A percentile compares a stretch with the other conserved stretches of the same genome.
These are phyloP conservation scores for Puffinus mauretanicus DNA, from an alignment of 2,113 vertebrate genomes.

Conservation along the genomic window DNA sequence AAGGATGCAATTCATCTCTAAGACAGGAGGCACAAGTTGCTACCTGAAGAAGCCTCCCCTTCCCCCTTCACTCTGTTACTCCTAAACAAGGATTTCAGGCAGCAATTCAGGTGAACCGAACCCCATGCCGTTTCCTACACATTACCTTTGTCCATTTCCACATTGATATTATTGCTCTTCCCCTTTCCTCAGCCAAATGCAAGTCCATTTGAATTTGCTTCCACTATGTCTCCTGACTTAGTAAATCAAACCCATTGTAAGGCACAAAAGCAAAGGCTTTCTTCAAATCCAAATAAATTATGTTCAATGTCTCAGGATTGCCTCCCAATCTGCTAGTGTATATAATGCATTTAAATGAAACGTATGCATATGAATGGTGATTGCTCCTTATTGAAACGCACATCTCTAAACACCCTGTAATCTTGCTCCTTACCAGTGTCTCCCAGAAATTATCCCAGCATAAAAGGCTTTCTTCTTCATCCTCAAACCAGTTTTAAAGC, in stretches of 20 bases:
- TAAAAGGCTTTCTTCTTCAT: slow-evolving; percentile 52
- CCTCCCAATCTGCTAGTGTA: slow-evolving; percentile 61
- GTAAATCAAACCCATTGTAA: slow-evolving; percentile 66
- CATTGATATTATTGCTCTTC: background rate
- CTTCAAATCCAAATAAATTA: slow-evolving; percentile 66
- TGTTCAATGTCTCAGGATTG: slow-evolving; percentile 56
- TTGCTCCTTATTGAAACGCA: slow-evolving; percentile 63
- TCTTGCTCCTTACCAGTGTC: slow-evolving; percentile 58
- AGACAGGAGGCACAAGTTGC: background rate
- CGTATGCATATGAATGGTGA: slow-evolving; percentile 71
- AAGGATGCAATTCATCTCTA: background rate
- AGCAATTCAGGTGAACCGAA: background rate
- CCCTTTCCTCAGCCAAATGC: background rate
- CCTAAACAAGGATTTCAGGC: background rate
- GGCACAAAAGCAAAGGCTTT: slow-evolving; percentile 61
- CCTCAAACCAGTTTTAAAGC: slow-evolving; percentile 35
- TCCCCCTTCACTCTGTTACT: background rate
- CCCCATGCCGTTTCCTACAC: background rate
- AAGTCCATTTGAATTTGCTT: slow-evolving; percentile 34
- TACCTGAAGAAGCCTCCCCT: background rate
- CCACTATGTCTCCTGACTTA: slow-evolving; percentile 2
- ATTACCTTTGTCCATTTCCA: background rate
- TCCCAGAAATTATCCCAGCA: slow-evolving; percentile 61
- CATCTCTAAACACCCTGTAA: slow-evolving; percentile 65
- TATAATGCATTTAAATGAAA: slow-evolving; percentile 70